A percentile compares a stretch with the other conserved stretches of the same genome.
phyloP scores from a whole-genome alignment of 2,888 invertebrate species.

The Tupiocoris notatus region DNA sequence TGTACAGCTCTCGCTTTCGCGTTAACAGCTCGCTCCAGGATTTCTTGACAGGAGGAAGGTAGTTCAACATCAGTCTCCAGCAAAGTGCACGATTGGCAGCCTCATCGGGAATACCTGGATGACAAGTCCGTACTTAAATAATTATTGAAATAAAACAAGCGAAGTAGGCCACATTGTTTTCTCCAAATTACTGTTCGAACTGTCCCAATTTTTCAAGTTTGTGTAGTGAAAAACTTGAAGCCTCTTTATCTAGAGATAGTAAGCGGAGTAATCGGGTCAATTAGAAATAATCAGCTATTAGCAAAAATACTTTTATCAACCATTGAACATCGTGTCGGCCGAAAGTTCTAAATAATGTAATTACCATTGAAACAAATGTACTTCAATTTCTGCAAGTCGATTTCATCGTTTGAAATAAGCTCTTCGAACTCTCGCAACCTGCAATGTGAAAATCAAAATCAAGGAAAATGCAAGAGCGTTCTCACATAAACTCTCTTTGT shows the following conservation, averaged over 20 bases:
- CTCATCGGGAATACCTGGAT: conserved; percentile 86
- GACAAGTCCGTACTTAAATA: not conserved
- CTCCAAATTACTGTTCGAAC: too few species aligned
- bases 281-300: too few species aligned
- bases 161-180: too few species aligned
- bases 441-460: conserved; percentile 53
- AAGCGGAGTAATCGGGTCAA: too few species aligned
- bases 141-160: not conserved
- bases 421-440: conserved; percentile 82
- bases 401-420: conserved; percentile 65
- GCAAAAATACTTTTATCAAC: too few species aligned
- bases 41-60: conserved; percentile 69
- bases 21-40: conserved; percentile 68
- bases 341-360: too few species aligned
- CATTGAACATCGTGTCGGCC: too few species aligned
- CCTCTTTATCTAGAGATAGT: too few species aligned
- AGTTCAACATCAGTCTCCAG: conserved; percentile 86
- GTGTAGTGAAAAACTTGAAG: not conserved
- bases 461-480: too few species aligned
- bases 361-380: conserved; percentile 78
- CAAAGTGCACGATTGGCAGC: conserved; percentile 77
- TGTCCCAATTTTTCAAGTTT: too few species aligned
- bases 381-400: conserved; percentile 67
- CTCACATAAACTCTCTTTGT: too few species aligned
- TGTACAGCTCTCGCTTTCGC: conserved; percentile 77